Base-by-base conservation (phyloP, 1,140 invertebrate genomes). In the Mactra quadrangularis region DNA sequence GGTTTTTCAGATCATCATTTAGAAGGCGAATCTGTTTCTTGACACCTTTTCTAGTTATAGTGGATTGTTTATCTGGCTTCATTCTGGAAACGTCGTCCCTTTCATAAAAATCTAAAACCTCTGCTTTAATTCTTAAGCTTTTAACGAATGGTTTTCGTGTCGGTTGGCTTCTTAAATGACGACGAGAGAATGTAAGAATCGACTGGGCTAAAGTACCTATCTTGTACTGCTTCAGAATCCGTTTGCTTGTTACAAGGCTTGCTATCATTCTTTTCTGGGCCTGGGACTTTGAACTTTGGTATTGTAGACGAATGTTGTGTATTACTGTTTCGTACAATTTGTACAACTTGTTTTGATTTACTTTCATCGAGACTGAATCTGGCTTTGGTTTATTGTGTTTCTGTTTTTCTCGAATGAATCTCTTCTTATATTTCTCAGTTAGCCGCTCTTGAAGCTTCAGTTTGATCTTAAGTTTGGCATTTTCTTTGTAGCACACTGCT, bases 1-100 rank as follows among this genome's bases (percentile, higher is more conserved):
- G 47, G 3, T 3, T 17, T 33, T 71, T 71, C 15, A 71, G 11
- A 15, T 71, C 45, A 71, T 71, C 66, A 31, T 33, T 71, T 4
- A 71, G 35, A 2, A 71, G 47, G 17, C 41, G 25, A 3, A 71
- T 71, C 17, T 71, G 66, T 25, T 71, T 71, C 22, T 71, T 71
- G 6, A 38, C 22, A 2, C 62, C 62, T 66, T 66, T 66, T 25
- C 22, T 38, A n/a, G 62, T 66, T 7, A 66, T 45, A 7, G 62
- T 66, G 17, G 27, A 9, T 47, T 66, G 33, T 66, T 66, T 66
- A 31, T 66, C 62, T 4, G 31, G 31, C 27, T 66, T 66, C n/a
- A 66, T 38, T 59, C 55, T 59, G 55, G 9, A 13, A 25, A 13
- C 22, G 25, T 59, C 55, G 25, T 59, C 62, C n/a, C 62, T 66